Base-by-base conservation (phyloP, 2,888 invertebrate species). In the Salticus scenicus region DNA sequence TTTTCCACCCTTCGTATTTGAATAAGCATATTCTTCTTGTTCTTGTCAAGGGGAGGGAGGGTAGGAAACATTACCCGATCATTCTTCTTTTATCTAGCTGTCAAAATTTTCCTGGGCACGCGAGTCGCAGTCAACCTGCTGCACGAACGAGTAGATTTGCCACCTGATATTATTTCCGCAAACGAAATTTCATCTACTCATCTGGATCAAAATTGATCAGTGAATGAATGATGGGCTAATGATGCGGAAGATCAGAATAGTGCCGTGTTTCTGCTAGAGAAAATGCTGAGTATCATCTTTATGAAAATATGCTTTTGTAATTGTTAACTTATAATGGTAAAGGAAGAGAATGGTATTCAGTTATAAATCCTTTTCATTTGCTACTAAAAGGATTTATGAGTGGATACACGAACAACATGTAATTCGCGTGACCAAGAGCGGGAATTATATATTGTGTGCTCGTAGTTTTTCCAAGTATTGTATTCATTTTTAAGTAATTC, bases 81-180 rank as follows among this genome's bases (percentile, higher is more conserved):
- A 69, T 69, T 69, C 41, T 37, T 69, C 27, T 69, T 57, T 41
- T 69, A 69, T 69, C 69, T 69, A 10, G 37, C 37, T 27, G 41
- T 37, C 33, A 69, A 27, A 41, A 69, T 69, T 24, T 33, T 0
- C 33, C 12, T 2, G 37, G 69, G 33, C 69, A 69, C 69, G 69
- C 69, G 57, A 57, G 24, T 57, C 57, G 5, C 57, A n/a, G 57
- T 57, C 57, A 57, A 24, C 57, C 57, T 57, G 57, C 17, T 5
- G 24, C 20, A n/a, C 20, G 24, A 57, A 37, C 20, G 57, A 57
- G 57, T 24, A 57, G 57, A 57, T 57, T 24, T 24, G 24, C 57
- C 57, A 57, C 57, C 57, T 57, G 57, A 57, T 57, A 57, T 57
- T 57, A 57, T 57, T 57, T 57, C 57, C 57, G 57, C 12, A 57